Percentiles rank a stretch among this genome's conserved stretches.
Evolutionary conservation across 2,888 invertebrate species (phyloP).

Genomic region (Ectemnius continuus): DNA sequence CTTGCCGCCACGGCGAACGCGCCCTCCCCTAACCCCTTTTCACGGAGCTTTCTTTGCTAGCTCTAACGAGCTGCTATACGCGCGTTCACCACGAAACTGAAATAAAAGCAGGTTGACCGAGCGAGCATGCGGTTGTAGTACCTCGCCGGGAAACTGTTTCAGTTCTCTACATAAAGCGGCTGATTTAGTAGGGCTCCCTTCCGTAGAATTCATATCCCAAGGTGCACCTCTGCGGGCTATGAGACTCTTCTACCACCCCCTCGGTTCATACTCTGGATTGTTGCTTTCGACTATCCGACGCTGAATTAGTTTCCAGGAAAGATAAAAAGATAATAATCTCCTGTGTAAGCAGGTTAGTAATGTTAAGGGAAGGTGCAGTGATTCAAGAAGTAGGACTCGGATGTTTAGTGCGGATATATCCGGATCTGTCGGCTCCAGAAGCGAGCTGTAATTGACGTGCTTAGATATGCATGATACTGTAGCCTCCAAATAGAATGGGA

Average conservation of each 20-base stretch:
- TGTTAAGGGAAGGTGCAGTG: slow-evolving; percentile 14
- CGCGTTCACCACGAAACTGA: slow-evolving; percentile 38
- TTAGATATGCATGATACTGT: background rate
- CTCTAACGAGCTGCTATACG: slow-evolving; percentile 33
- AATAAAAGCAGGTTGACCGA: slow-evolving; percentile 38
- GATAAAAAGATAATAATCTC: slow-evolving; percentile 21
- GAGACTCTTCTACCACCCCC: no score
- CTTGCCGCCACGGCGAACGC: background rate
- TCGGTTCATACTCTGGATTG: slow-evolving; percentile 10
- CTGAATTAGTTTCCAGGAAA: slow-evolving; percentile 31
- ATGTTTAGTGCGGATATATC: background rate
- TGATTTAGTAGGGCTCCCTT: slow-evolving; percentile 34
- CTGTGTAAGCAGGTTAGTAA: slow-evolving; percentile 10
- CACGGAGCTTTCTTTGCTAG: slow-evolving; percentile 24
- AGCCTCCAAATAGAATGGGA: background rate
- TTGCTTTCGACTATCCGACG: slow-evolving; percentile 12
- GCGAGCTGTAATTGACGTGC: background rate
- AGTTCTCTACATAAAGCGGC: slow-evolving; percentile 30
- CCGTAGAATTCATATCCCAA: slow-evolving; percentile 33
- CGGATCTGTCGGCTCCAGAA: background rate
- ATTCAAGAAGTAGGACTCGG: background rate
- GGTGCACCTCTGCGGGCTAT: slow-evolving; percentile 17
- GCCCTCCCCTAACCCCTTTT: slow-evolving; percentile 13
- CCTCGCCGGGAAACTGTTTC: background rate
- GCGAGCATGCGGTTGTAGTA: slow-evolving; percentile 15